Conservation (phyloP, 2,113 vertebrate genomes). For the Ageneiosus marmoratus region DNA sequence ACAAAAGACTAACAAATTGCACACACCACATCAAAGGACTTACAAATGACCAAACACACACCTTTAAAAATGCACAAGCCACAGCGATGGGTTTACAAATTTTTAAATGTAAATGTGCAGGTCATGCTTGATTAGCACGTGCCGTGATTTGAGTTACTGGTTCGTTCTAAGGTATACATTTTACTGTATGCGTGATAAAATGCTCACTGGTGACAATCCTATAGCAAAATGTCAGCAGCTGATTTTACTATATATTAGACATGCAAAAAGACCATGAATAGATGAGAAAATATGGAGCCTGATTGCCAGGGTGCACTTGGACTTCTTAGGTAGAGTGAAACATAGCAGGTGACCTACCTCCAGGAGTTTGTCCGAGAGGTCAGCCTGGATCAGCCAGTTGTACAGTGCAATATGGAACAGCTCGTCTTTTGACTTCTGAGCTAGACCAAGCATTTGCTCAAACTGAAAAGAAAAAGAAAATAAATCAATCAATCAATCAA, state of each 20-base stretch:
- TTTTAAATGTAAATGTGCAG: neutral
- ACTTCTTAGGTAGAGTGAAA: neutral
- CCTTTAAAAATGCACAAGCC: neutral
- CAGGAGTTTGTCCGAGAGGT: slow-evolving; percentile 90
- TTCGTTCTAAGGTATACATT: neutral
- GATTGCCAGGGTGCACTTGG: neutral
- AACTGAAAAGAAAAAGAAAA: slow-evolving; percentile 72
- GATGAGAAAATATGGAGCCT: neutral
- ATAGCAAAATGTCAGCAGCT: neutral
- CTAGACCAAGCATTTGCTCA: slow-evolving; percentile 91
- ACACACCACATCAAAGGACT: neutral
- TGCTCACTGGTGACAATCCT: neutral
- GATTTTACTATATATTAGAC: neutral
- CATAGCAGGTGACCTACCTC: slow-evolving; percentile 76
- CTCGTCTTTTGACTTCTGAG: slow-evolving; percentile 92
- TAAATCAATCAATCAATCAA: too few species aligned
- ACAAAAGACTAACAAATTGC: slow-evolving; percentile 1
- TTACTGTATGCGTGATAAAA: neutral
- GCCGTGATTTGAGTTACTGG: neutral
- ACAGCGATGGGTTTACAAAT: slow-evolving; percentile 1
- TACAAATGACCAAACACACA: slow-evolving; percentile 3
- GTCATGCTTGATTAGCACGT: neutral
- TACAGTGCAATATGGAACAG: slow-evolving; percentile 96
- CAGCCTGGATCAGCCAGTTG: slow-evolving; percentile 95
- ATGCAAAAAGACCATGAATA: slow-evolving; percentile 1